Base-by-base conservation (phyloP, 2,888 invertebrate species). In the Dolichopus griseipennis region DNA sequence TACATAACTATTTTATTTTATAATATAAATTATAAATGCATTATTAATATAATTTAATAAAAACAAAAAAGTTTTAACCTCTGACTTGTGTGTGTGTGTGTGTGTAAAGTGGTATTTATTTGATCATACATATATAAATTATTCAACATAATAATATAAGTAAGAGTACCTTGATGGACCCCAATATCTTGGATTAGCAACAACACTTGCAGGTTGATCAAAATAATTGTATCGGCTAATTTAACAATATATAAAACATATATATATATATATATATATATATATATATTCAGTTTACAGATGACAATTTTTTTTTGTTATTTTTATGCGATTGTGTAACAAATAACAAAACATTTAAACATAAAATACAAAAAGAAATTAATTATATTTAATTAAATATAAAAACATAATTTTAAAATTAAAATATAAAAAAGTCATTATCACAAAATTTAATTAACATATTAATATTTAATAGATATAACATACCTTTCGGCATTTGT, bases 401-500 rank as follows among this genome's bases (percentile, higher is more conserved):
- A 52, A 37, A 12, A 37, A 37, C 37, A 37, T 7, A 34, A 34
- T 7, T 34, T 34, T 34, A 34, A 37, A 37, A 10, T 37, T 37
- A 7, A 8, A 37, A 7, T 37, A 27, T 37, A 37, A 37, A 34
- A 34, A 7, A 7, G 8, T 7, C 37, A 37, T 27, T 10, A 37
- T 37, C 8, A 37, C 8, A 37, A 37, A 37, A 10, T 37, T 37
- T 7, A 8, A 37, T 37, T 12, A 37, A 37, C 4, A 37, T 37
- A 7, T 10, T 37, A 7, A 34, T 34, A 34, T 34, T 34, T 34
- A 43, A 43, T 10, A 52, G 15, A 52, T 18, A 52, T n/a, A 52
- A 3, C 52, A 2, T 72, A 81, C 81, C 78, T 78, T 73, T 71
- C 75, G 70, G 74, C 73, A 81, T 89, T 91, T 12, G 90, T 89